Evolutionary conservation across 2,797 vertebrate species (phyloP), one percentile per base, ranked within the genome.

Genomic region (Poecilia velifera): DNA sequence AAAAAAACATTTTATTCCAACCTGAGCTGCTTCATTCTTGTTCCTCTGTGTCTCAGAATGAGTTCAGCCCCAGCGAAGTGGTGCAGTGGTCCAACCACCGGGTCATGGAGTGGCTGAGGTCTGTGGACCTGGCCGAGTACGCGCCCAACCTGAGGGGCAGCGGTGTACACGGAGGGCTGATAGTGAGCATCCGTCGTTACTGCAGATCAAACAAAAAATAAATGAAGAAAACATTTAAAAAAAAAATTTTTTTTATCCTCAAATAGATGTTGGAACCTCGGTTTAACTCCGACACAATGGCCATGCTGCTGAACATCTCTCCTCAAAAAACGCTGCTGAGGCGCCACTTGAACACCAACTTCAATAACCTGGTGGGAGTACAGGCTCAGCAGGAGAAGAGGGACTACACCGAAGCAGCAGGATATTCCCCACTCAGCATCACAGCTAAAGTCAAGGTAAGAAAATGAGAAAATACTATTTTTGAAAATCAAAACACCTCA

Each of bases 81-180:
- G 96, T 98, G 14, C 98, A 99, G 90, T 99, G 98, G 98, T 99
- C 98, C 72, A 99, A 99, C 87, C 98, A 99, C 91, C 93, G 98
- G 41, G 98, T 99, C 89, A 99, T 99, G 98, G 98, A 99, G 84
- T 99, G 98, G 98, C 94, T 99, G 74, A 90, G 98, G 31, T 98
- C 98, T 0, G 98, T 98, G 71, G 98, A 99, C 86, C 95, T 99
- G 90, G 98, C 98, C 0, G 98, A 99, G 84, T 99, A 99, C 0
- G 98, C 98, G 0, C 98, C 98, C 25, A 99, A 99, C 91, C 97
- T 99, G 84, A 94, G 98, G 78, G 98, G 98, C 83, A 99, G 98
- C 0, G 98, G 98, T 0, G 98, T 99, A 57, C 98, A 99, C 0
- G 98, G 98, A 1, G 98, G 98, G 3, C 97, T 99, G 25, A 96